Conservation (phyloP, 2,888 invertebrate genomes). For the Bugulina stolonifera region DNA sequence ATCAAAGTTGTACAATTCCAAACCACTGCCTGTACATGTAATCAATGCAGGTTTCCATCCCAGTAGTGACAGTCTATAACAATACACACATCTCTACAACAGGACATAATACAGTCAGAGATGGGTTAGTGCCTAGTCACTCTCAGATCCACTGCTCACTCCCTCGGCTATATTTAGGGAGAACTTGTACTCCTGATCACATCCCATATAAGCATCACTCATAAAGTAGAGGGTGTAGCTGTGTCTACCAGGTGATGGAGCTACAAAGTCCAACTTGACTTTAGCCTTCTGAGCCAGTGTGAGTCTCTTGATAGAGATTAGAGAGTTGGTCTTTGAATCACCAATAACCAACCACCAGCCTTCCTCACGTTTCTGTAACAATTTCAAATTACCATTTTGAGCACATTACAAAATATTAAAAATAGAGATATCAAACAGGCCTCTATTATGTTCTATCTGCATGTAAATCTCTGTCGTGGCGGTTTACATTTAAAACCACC, state of each 20-base stretch:
- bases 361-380: constrained; percentile 58
- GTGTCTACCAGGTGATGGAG: constrained; percentile 77
- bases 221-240: constrained; percentile 94
- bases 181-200: constrained; percentile 98
- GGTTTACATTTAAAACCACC: too few relatives aligned
- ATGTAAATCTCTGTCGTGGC: too few relatives aligned
- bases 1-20: too few relatives aligned
- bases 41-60: too few relatives aligned
- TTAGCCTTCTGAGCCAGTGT: constrained; percentile 88
- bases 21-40: too few relatives aligned
- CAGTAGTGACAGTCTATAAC: too few relatives aligned
- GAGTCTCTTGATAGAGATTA: constrained; percentile 92
- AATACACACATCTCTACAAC: too few relatives aligned
- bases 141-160: constrained; percentile 22
- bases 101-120: too few relatives aligned
- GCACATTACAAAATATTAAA: too few relatives aligned
- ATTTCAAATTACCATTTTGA: too few relatives aligned
- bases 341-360: constrained; percentile 95
- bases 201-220: constrained; percentile 98
- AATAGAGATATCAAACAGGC: too few relatives aligned
- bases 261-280: constrained; percentile 83
- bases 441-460: too few relatives aligned
- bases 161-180: constrained; percentile 45
- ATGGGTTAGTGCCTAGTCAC: constrained; percentile 5
- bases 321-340: constrained; percentile 84